Evolutionary conservation across 1,140 invertebrate genomes (phyloP).

Genomic region (Tenebrio molitor): DNA sequence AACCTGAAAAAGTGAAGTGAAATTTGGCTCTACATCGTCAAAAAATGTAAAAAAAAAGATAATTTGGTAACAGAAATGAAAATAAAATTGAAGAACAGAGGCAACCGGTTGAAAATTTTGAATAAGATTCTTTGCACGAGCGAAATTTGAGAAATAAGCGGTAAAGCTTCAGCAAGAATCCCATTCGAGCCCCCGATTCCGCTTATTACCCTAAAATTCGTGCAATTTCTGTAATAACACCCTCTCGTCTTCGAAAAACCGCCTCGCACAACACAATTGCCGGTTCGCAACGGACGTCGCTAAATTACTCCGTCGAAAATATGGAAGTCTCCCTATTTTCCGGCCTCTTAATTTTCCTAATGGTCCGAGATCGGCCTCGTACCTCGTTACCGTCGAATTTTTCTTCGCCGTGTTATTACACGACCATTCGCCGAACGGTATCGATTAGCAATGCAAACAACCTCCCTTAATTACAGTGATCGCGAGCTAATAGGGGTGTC

Average conservation of each 20-base stretch:
- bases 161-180: too few species aligned
- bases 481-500: slow-evolving; percentile 22
- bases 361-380: neutral
- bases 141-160: too few species aligned
- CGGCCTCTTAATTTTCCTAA: slow-evolving; percentile 29
- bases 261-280: slow-evolving; percentile 28
- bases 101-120: too few species aligned
- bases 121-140: too few species aligned
- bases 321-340: slow-evolving; percentile 7
- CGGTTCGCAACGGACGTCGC: slow-evolving; percentile 28
- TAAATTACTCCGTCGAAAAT: slow-evolving; percentile 31
- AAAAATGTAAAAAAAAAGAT: too few species aligned
- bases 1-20: too few species aligned
- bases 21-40: too few species aligned
- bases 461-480: slow-evolving; percentile 20
- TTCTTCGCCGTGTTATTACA: slow-evolving; percentile 30
- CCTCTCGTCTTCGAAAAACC: slow-evolving; percentile 19
- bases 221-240: slow-evolving; percentile 28
- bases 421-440: neutral
- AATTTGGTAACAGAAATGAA: too few species aligned
- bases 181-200: neutral
- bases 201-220: neutral
- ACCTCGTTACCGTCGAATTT: slow-evolving; percentile 2
- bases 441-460: slow-evolving; percentile 36
- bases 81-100: too few species aligned